These are phyloP conservation scores for Austrolebias charrua DNA, from an alignment of 2,797 vertebrate genomes.

Conservation along the genomic window DNA sequence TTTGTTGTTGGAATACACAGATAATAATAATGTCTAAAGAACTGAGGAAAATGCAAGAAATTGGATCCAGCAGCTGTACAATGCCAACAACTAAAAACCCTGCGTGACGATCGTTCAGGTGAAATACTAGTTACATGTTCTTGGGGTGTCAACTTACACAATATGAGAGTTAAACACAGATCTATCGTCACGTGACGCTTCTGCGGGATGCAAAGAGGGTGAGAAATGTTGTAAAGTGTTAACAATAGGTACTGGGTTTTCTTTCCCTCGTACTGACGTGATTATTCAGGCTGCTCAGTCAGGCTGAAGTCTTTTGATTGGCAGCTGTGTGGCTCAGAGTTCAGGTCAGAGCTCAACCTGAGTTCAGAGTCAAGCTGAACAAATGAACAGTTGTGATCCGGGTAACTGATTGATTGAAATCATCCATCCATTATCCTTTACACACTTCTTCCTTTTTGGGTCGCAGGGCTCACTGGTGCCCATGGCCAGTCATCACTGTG, in stretches of 20 bases:
- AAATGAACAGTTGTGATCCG: neutral
- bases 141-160: slow-evolving; percentile 39
- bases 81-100: slow-evolving; percentile 1
- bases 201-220: neutral
- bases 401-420: neutral
- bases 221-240: slow-evolving; percentile 25
- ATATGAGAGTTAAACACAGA: slow-evolving; percentile 7
- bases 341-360: slow-evolving; percentile 13
- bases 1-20: slow-evolving; percentile 6
- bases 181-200: slow-evolving; percentile 13
- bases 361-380: neutral
- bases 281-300: slow-evolving; percentile 46
- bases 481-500: no score
- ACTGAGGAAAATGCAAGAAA: slow-evolving; percentile 15
- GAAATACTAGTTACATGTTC: slow-evolving; percentile 30
- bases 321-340: neutral
- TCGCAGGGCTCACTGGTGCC: no score
- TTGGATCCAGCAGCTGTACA: slow-evolving; percentile 10
- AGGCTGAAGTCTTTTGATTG: slow-evolving; percentile 40
- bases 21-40: slow-evolving; percentile 3
- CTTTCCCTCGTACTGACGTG: slow-evolving; percentile 24
- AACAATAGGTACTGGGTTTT: slow-evolving; percentile 16
- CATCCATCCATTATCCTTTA: neutral
- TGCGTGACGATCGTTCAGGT: slow-evolving; percentile 11
- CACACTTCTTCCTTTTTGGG: no score